A percentile compares a stretch with the other conserved stretches of the same genome.
phyloP scores from a whole-genome alignment of 2,113 vertebrate genomes.

The Paracanthobrama guichenoti region DNA sequence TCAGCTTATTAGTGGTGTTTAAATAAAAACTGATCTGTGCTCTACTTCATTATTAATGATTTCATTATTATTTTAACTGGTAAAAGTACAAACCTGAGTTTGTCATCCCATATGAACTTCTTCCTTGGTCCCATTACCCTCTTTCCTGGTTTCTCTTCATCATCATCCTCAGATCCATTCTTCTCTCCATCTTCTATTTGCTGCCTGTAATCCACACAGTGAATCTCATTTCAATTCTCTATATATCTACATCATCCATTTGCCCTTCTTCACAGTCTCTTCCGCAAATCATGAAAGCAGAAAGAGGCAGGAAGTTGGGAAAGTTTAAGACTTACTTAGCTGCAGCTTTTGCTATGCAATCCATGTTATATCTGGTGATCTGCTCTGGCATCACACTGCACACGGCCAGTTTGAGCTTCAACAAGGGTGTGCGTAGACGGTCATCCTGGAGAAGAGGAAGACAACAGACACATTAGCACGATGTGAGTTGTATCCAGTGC shows the following conservation, averaged over 20 bases:
- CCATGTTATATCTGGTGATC: conserved; percentile 93
- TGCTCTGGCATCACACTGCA: conserved; percentile 95
- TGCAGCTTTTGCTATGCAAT: conserved; percentile 91
- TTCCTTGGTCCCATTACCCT: conserved; percentile 95
- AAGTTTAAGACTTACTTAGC: conserved; percentile 77
- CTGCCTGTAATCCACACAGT: conserved; percentile 72
- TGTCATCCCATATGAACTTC: conserved; percentile 97
- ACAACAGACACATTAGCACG: not conserved
- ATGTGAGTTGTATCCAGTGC: not conserved
- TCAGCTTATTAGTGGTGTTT: not conserved
- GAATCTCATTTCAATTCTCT: not conserved
- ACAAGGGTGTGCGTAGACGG: conserved; percentile 76
- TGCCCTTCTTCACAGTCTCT: not conserved
- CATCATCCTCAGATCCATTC: conserved; percentile 94
- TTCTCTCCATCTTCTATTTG: conserved; percentile 93
- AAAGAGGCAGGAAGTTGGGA: not conserved
- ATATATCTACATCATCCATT: not conserved
- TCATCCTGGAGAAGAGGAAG: conserved; percentile 73
- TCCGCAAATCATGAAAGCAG: not conserved
- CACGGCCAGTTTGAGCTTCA: conserved; percentile 94
- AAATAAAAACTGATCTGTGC: not conserved
- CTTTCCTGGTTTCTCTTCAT: conserved; percentile 96
- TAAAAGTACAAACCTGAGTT: conserved; percentile 81
- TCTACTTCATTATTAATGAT: not conserved
- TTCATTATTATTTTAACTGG: not conserved